Conservation (phyloP, 2,113 vertebrate genomes). For the Myrmecophaga tridactyla region DNA sequence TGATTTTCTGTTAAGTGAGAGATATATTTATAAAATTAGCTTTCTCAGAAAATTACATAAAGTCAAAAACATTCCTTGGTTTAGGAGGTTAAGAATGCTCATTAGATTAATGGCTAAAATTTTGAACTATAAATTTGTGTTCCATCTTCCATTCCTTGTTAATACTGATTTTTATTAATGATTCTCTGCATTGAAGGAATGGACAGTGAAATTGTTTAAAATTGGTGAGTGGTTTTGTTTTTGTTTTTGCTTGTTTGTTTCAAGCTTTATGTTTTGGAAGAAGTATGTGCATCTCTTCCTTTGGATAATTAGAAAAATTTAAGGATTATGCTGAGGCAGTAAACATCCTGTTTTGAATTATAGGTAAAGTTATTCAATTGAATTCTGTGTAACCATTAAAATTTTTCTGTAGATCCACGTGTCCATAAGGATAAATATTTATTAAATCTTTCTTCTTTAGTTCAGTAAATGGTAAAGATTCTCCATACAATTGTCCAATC, state of each 20-base stretch:
- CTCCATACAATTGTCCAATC: neutral
- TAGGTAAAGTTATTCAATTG: neutral
- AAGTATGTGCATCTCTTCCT: neutral
- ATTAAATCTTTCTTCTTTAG: neutral
- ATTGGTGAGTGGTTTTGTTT: neutral
- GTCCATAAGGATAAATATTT: neutral
- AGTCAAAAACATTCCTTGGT: neutral
- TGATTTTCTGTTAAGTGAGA: neutral
- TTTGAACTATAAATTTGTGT: conserved; percentile 40
- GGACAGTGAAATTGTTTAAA: neutral
- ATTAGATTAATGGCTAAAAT: neutral
- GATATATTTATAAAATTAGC: conserved; percentile 3
- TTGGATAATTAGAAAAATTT: conserved; percentile 2
- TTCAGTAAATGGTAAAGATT: neutral
- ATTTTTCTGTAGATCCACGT: neutral
- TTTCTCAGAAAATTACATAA: conserved; percentile 35
- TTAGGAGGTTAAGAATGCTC: conserved; percentile 22
- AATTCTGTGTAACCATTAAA: neutral
- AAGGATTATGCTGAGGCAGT: conserved; percentile 7
- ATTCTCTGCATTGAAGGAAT: neutral
- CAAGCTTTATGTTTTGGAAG: neutral
- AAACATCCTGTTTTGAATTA: neutral
- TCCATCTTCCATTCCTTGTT: neutral
- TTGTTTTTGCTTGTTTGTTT: neutral
- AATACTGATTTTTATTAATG: conserved; percentile 21